phyloP scores from a whole-genome alignment of 2,888 invertebrate species.

The Bombylius discolor region DNA sequence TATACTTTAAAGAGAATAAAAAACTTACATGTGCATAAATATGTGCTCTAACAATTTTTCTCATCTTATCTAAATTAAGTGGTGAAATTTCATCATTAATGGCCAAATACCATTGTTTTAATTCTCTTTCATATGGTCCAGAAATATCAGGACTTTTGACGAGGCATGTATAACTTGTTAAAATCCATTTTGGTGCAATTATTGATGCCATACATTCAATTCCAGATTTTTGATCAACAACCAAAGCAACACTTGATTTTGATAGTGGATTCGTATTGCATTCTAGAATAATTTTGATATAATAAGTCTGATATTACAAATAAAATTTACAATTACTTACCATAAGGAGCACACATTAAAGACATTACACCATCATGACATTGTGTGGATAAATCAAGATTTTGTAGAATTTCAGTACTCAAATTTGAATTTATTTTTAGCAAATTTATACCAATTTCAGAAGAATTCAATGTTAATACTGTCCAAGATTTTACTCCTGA shows the following conservation, averaged over 20 bases:
- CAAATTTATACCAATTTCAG: not conserved
- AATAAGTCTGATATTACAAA: no score
- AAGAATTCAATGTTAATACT: not conserved
- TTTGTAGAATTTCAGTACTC: slow-evolving; percentile 22
- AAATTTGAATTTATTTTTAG: not conserved
- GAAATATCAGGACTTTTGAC: slow-evolving; percentile 9
- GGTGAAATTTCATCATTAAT: slow-evolving; percentile 7
- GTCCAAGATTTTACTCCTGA: slow-evolving; percentile 30
- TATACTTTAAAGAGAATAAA: not conserved
- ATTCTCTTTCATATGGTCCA: slow-evolving; percentile 1
- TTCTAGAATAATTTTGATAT: slow-evolving; percentile 1
- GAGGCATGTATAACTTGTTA: slow-evolving; percentile 40
- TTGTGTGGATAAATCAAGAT: slow-evolving; percentile 34
- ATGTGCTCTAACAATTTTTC: slow-evolving; percentile 7
- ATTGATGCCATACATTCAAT: slow-evolving; percentile 39
- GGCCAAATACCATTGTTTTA: slow-evolving; percentile 14
- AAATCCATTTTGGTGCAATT: slow-evolving; percentile 39
- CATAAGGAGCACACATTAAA: slow-evolving; percentile 43
- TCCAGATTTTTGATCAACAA: slow-evolving; percentile 35
- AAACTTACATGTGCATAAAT: slow-evolving; percentile 9
- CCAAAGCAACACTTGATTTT: slow-evolving; percentile 28
- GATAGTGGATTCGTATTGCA: slow-evolving; percentile 9
- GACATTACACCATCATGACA: slow-evolving; percentile 39
- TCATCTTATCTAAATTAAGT: slow-evolving; percentile 2
- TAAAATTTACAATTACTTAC: slow-evolving; percentile 25